Conservation (phyloP, 2,888 invertebrate genomes). For the Ectropis crepuscularia region DNA sequence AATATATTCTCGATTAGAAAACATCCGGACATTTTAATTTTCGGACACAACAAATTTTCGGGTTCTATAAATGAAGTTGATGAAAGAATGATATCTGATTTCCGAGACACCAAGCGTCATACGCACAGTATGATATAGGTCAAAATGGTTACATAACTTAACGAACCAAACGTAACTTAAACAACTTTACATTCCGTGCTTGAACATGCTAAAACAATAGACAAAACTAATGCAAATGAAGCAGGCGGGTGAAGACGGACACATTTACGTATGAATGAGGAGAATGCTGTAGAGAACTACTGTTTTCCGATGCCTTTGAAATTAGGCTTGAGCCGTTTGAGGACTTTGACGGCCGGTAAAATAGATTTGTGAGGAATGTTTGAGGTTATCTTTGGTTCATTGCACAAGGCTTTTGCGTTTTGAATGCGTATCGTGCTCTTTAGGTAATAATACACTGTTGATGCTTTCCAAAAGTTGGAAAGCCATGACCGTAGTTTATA, state of each 20-base stretch:
- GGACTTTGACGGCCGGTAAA: conserved; percentile 11
- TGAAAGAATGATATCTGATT: background rate
- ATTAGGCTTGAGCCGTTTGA: conserved; percentile 5
- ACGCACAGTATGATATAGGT: conserved; percentile 20
- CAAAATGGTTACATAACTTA: conserved; percentile 20
- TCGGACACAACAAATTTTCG: too few relatives aligned
- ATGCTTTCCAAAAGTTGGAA: too few relatives aligned
- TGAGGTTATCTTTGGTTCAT: background rate
- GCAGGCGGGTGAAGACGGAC: conserved; percentile 14
- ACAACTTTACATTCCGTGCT: conserved; percentile 26
- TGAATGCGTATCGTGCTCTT: background rate
- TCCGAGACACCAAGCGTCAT: background rate
- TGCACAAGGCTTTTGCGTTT: background rate
- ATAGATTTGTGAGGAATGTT: conserved; percentile 8
- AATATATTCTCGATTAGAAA: too few relatives aligned
- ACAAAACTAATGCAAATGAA: conserved; percentile 40
- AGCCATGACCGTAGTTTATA: too few relatives aligned
- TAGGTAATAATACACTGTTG: too few relatives aligned
- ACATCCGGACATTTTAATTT: too few relatives aligned
- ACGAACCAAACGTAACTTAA: conserved; percentile 7
- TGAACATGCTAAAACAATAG: conserved; percentile 35
- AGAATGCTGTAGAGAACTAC: conserved; percentile 27
- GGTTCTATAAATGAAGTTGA: background rate
- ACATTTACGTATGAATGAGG: conserved; percentile 42
- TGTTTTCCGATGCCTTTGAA: conserved; percentile 23